Base-by-base conservation (phyloP, 2,113 vertebrate species). In the Prunella himalayana region DNA sequence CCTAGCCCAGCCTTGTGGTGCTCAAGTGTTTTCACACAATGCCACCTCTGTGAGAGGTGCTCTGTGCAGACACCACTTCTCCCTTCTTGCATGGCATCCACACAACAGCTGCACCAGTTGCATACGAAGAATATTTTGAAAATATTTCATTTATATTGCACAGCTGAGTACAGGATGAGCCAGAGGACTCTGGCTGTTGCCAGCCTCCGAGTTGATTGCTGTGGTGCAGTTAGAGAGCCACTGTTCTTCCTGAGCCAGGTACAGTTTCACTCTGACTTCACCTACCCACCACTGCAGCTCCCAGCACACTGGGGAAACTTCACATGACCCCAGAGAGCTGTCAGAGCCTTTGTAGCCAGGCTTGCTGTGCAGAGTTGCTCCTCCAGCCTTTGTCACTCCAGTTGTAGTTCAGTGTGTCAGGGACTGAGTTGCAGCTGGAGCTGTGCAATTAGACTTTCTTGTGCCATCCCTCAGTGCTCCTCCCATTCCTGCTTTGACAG, bases 371-470 rank as follows among this genome's bases (percentile, higher is more conserved):
- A 1, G 53, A 90, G 39, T 45, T 0, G 1, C 82, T 83, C 30
- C 71, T 66, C 33, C 49, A 70, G 90, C 85, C 88, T 65, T 73
- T 47, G 71, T 39, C 79, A 77, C 41, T 66, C 41, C 35, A 16
- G 64, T 75, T 88, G 79, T 83, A 88, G 95, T 93, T 97, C 88
- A 94, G 90, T 95, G 90, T 94, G 95, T 95, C 96, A 95, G 86
- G 22, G 75, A 23, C 66, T 88, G 33, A 89, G 77, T 15, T 95
- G 87, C 88, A 78, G 94, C 86, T 86, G 86, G 82, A 94, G 86
- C 92, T 51, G 79, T 66, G 68, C 92, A 96, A 78, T 94, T 93
- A 93, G 88, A 61, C 59, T 92, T 71, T 31, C 82, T 72, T 88
- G 45, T 92, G 82, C 96, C 42, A 19, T 51, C 68, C 50, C 88